Evolutionary conservation across 2,888 invertebrate genomes (phyloP).

Genomic region (Tetheella fluctuosa): DNA sequence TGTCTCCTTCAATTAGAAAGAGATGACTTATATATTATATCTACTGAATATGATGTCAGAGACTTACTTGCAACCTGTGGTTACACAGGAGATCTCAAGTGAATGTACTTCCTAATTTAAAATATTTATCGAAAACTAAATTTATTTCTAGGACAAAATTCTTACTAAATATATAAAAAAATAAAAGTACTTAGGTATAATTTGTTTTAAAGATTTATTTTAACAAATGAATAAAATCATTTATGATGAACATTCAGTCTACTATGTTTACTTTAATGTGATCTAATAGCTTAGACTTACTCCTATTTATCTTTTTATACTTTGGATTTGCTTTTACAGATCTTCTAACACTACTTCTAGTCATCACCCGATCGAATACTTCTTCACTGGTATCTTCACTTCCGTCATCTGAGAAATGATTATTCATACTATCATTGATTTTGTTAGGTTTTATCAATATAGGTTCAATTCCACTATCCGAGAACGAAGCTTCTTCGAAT

Average conservation of each 20-base stretch:
- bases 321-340: constrained; percentile 81
- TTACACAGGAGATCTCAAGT: no score
- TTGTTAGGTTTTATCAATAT: constrained; percentile 68
- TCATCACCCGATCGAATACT: constrained; percentile 77
- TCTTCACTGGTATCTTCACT: constrained; percentile 81
- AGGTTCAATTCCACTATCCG: constrained; percentile 61
- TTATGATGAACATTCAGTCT: constrained; percentile 46
- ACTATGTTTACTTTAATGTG: constrained; percentile 77
- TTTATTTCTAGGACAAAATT: no score
- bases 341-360: constrained; percentile 72
- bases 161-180: no score
- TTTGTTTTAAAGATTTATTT: background rate
- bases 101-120: no score
- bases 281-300: constrained; percentile 75
- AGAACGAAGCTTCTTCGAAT: constrained; percentile 59
- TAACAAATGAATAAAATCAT: constrained; percentile 22
- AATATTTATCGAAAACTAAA: no score
- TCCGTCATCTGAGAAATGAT: constrained; percentile 79
- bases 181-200: no score
- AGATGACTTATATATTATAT: background rate
- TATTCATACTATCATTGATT: constrained; percentile 78
- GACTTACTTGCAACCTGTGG: no score
- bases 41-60: no score
- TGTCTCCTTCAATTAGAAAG: no score
- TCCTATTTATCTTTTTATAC: constrained; percentile 77